Evolutionary conservation across 35 echinoderm and acorn worm genomes (phyloP), one percentile per base, ranked within the genome.

Genomic region (Apostichopus parvimensis): DNA sequence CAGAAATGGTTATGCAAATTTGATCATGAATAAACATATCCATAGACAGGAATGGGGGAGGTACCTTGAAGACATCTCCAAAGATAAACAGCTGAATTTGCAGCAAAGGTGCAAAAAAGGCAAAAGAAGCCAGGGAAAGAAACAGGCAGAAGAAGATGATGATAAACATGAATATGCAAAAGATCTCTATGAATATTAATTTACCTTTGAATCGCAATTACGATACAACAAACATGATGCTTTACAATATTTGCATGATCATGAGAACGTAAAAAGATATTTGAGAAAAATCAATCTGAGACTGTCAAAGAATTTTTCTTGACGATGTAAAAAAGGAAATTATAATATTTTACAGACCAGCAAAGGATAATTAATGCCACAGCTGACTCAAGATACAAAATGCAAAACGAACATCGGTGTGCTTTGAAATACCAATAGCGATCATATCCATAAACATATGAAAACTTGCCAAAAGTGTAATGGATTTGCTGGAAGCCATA

Each of bases 31-130:
- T 75, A 75, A 18, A 18, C 71, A 75, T 20, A 75, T 75, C 34
- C 52, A 83, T 56, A 55, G 80, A 84, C 81, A 84, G 62, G 57
- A n/a, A 64, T 58, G 21, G 64, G 34, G 62, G 68, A 88, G 86
- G 89, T 91, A 91, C 89, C 89, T 91, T 91, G 72, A 78, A 91
- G 77, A 91, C 89, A 91, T 91, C 89, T 91, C 89, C 89, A 91
- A 15, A 91, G 89, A 91, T 91, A 91, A 91, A 91, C 89, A 91
- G 89, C 89, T 91, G 89, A 77, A 91, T 88, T 60, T 68, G 86
- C 45, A 88, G 86, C 86, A 88, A 73, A 64, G 56, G 25, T 14
- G 10, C 21, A 87, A 34, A 55, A 57, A 88, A 73, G 12, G 72
- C 60, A 72, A 88, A 62, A 68, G 15, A 72, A 88, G 89, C 34